Evolutionary conservation across 2,797 vertebrate species (phyloP).

Genomic region (Propithecus perrieri): DNA sequence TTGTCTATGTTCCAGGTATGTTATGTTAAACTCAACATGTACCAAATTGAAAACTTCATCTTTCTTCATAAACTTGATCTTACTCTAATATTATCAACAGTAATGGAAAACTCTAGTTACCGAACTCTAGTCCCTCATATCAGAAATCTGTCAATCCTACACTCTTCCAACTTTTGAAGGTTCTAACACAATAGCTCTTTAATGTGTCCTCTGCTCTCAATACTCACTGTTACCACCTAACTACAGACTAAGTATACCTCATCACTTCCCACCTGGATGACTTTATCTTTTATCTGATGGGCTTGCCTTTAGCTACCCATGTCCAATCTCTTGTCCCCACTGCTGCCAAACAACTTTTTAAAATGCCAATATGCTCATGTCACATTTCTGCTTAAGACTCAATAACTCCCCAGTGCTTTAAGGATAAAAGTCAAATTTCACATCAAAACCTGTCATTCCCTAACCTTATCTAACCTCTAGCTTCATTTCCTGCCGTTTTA

Average conservation of each 20-base stretch:
- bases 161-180: neutral
- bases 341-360: neutral
- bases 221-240: neutral
- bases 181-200: neutral
- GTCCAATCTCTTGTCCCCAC: neutral
- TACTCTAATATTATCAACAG: neutral
- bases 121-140: neutral
- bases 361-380: neutral
- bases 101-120: neutral
- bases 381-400: neutral
- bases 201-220: neutral
- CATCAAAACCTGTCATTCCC: too few species aligned
- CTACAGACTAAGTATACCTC: neutral
- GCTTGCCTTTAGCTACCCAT: neutral
- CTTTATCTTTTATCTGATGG: neutral
- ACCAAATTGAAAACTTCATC: neutral
- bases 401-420: neutral
- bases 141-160: neutral
- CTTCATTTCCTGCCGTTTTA: neutral
- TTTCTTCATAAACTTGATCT: neutral
- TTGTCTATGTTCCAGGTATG: neutral
- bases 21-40: neutral
- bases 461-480: neutral
- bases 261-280: neutral
- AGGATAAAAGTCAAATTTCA: neutral